Evolutionary conservation across 2,888 invertebrate genomes (phyloP), one percentile per base, ranked within the genome.

Genomic region (Emmelina monodactyla): DNA sequence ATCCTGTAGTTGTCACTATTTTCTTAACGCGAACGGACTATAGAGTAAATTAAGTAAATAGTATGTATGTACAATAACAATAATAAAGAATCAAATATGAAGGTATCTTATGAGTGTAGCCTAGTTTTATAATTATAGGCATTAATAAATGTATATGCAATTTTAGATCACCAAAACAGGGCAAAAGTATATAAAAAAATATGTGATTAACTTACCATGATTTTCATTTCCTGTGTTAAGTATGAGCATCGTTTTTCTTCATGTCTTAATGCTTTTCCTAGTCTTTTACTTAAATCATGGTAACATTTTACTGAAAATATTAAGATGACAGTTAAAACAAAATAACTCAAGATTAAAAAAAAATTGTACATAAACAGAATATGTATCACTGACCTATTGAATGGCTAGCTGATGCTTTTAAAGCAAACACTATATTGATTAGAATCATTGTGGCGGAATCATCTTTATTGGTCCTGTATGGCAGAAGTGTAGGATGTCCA

Each of bases 211-310:
- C 60, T 68, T 43, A 83, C 88, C 93, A 97, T 97, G 33, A 86
- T 84, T 66, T 91, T 91, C 54, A 93, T 93, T 82, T 97, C 92
- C 49, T 89, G 86, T 14, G 90, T 89, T 34, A 97, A 82, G 78
- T 92, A 97, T 10, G 91, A 89, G 60, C 92, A 91, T 42, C 96
- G 83, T 44, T 88, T 88, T 66, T 97, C 97, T 72, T 97, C 97
- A 58, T 95, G 92, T 41, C 91, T 84, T 33, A 97, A 68, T 13
- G 94, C 94, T 50, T 92, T 86, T 1, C 94, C 94, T 44, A 94
- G 79, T 54, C 92, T 86, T 78, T 92, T 91, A 58, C 95, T 95
- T 45, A 97, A 79, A 70, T 96, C 94, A 65, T 97, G 94, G 67
- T 96, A 97, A 67, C 94, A 94, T 66, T 92, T 91, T 0, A 96